phyloP scores from a whole-genome alignment of 2,888 invertebrate species.

The Congeria kusceri region DNA sequence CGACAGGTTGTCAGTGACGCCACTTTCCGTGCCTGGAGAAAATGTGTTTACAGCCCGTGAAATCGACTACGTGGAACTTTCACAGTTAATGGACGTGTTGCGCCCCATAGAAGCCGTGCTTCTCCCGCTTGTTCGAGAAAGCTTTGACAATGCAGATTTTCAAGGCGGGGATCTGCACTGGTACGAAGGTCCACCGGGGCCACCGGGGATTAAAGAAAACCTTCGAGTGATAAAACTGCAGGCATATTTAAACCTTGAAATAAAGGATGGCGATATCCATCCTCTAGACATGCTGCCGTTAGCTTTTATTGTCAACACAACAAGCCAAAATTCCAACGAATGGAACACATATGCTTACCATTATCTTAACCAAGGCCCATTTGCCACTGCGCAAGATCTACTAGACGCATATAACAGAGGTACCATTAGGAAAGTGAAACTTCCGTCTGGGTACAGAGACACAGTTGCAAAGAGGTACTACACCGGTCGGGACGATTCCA shows the following conservation, averaged over 20 bases:
- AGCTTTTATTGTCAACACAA: slow-evolving; percentile 48
- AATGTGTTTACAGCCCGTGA: slow-evolving; percentile 29
- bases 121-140: slow-evolving; percentile 35
- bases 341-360: slow-evolving; percentile 56
- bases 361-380: slow-evolving; percentile 67
- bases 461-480: slow-evolving; percentile 35
- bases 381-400: slow-evolving; percentile 35
- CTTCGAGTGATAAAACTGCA: slow-evolving; percentile 10
- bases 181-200: background rate
- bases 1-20: background rate
- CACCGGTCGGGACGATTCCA: slow-evolving; percentile 26
- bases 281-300: slow-evolving; percentile 58
- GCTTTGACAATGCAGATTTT: slow-evolving; percentile 48
- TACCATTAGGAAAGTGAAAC: slow-evolving; percentile 42
- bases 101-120: slow-evolving; percentile 20
- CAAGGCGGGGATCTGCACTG: slow-evolving; percentile 10
- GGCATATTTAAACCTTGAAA: slow-evolving; percentile 1
- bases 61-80: slow-evolving; percentile 25
- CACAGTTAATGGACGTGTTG: slow-evolving; percentile 1
- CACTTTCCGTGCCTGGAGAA: slow-evolving; percentile 1
- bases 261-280: slow-evolving; percentile 29
- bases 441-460: slow-evolving; percentile 47
- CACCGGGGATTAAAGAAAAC: slow-evolving; percentile 7
- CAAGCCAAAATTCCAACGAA: slow-evolving; percentile 39
- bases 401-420: slow-evolving; percentile 38